These are phyloP conservation scores for Bergia sp. DNA, from an alignment of 92 coral and sea anemone species.

Conservation along the genomic window DNA sequence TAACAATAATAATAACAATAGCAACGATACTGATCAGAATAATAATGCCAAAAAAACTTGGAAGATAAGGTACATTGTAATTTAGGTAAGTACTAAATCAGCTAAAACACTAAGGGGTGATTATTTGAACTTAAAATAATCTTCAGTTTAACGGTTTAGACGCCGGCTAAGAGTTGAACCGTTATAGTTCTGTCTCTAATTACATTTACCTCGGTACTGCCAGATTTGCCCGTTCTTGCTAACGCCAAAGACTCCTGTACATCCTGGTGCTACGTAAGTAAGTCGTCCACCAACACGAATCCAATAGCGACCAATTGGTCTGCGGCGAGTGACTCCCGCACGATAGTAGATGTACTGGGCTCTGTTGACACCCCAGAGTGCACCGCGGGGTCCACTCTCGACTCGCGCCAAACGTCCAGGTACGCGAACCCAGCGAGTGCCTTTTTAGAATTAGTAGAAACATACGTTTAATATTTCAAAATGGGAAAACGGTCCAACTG, in stretches of 20 bases:
- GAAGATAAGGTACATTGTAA: too few species aligned
- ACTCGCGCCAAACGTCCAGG: constrained; percentile 41
- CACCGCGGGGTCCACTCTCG: constrained; percentile 38
- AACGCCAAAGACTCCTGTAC: constrained; percentile 36
- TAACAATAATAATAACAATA: too few species aligned
- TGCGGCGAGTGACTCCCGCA: constrained; percentile 25
- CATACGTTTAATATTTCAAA: background rate
- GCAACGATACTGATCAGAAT: too few species aligned
- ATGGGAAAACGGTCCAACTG: too few species aligned
- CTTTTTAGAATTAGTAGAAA: background rate
- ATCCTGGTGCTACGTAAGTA: constrained; percentile 14
- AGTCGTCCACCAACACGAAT: constrained; percentile 35
- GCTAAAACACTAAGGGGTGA: too few species aligned
- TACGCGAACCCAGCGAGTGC: constrained; percentile 13
- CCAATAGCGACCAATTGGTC: constrained; percentile 14
- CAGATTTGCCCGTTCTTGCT: constrained; percentile 32
- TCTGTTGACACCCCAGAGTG: constrained; percentile 25
- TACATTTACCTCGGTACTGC: constrained; percentile 15
- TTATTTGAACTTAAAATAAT: too few species aligned
- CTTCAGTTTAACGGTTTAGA: too few species aligned
- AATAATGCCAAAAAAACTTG: too few species aligned
- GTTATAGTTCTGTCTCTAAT: too few species aligned
- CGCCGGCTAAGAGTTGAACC: too few species aligned
- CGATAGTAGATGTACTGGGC: constrained; percentile 20
- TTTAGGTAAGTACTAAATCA: too few species aligned